These are phyloP conservation scores for Neodiprion virginianus DNA, from an alignment of 1,140 invertebrate genomes.

Conservation along the genomic window DNA sequence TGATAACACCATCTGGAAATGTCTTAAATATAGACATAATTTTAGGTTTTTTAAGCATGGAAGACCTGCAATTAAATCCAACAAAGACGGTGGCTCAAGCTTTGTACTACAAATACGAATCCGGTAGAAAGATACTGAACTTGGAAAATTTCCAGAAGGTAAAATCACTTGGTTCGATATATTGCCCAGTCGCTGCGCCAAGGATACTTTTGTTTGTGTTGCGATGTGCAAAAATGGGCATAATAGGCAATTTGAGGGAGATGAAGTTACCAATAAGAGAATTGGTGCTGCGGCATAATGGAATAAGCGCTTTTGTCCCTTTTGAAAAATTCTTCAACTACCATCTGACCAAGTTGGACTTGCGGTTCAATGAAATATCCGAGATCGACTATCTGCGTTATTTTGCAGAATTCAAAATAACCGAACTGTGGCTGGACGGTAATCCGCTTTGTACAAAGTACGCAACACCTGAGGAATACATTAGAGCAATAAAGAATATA, in stretches of 20 bases:
- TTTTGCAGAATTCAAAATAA: constrained; percentile 54
- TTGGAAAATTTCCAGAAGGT: constrained; percentile 54
- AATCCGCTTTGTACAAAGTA: constrained; percentile 54
- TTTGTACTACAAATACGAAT: constrained; percentile 41
- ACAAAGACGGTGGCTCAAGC: constrained; percentile 41
- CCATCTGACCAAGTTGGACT: constrained; percentile 46
- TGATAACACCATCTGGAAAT: constrained; percentile 38
- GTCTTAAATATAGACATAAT: constrained; percentile 50
- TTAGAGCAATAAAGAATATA: constrained; percentile 43
- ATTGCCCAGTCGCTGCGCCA: constrained; percentile 49
- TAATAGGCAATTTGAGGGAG: constrained; percentile 21
- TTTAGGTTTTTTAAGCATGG: constrained; percentile 42
- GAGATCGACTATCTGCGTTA: constrained; percentile 48
- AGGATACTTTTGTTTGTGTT: constrained; percentile 47
- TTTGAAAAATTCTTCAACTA: constrained; percentile 50
- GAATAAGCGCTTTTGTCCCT: constrained; percentile 39
- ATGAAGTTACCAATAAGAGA: constrained; percentile 47
- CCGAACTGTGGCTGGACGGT: constrained; percentile 55
- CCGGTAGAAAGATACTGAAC: constrained; percentile 46
- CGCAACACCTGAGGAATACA: constrained; percentile 44
- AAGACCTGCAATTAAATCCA: constrained; percentile 46
- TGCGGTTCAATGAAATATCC: constrained; percentile 48
- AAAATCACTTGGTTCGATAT: constrained; percentile 43
- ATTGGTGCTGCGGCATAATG: constrained; percentile 48
- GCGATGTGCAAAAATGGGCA: constrained; percentile 38